A percentile compares a stretch with the other conserved stretches of the same genome.
phyloP scores from a whole-genome alignment of 1,140 invertebrate genomes.

The Paralvinella palmiformis region DNA sequence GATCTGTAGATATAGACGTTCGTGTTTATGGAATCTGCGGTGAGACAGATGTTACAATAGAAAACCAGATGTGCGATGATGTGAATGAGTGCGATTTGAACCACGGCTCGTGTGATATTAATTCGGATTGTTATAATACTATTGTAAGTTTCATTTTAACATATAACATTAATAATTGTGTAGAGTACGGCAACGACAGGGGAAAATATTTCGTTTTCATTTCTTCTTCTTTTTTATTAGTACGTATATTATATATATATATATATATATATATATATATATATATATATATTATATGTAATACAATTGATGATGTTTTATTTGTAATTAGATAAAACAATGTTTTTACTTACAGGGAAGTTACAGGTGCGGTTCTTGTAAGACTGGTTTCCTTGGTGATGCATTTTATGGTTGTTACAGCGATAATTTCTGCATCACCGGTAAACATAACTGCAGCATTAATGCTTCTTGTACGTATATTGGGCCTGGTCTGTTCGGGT shows the following conservation, averaged over 20 bases:
- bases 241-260: no score
- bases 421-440: conserved; percentile 50
- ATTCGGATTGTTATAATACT: conserved; percentile 27
- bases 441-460: conserved; percentile 60
- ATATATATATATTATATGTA: no score
- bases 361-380: conserved; percentile 59
- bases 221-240: no score
- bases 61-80: conserved; percentile 26
- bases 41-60: not conserved
- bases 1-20: not conserved
- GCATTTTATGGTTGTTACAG: conserved; percentile 62
- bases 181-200: no score
- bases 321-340: no score
- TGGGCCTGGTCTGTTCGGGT: conserved; percentile 50
- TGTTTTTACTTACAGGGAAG: conserved; percentile 53
- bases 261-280: no score
- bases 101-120: conserved; percentile 29
- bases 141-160: conserved; percentile 25
- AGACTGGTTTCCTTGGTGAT: conserved; percentile 61
- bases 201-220: no score
- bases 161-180: no score
- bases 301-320: no score
- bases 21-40: conserved; percentile 4
- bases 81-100: conserved; percentile 27
- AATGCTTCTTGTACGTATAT: conserved; percentile 64